Percentiles rank a stretch among this genome's conserved stretches.
phyloP scores from a whole-genome alignment of 1,140 invertebrate species.

The Drosophila nigrodunni region DNA sequence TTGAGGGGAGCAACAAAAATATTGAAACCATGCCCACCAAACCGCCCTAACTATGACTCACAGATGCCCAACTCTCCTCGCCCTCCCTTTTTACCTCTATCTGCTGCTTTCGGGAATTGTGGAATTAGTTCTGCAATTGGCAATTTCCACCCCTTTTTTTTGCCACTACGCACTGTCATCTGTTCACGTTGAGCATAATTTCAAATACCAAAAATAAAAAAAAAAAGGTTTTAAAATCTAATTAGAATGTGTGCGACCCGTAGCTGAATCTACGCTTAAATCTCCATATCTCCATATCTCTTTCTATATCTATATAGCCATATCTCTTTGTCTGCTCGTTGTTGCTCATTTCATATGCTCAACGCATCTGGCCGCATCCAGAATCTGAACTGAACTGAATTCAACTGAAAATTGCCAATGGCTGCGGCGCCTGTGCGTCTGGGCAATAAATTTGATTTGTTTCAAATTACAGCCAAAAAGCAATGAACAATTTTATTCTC shows the following conservation, averaged over 20 bases:
- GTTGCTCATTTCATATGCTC: constrained; percentile 77
- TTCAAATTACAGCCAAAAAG: constrained; percentile 78
- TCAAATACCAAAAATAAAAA: constrained; percentile 61
- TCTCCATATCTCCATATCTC: neutral
- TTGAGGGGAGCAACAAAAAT: constrained; percentile 11
- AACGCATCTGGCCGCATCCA: constrained; percentile 77
- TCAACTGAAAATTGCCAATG: constrained; percentile 70
- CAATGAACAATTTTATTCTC: constrained; percentile 68
- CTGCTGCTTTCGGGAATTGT: constrained; percentile 15
- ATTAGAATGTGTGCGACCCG: constrained; percentile 75
- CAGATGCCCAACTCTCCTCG: constrained; percentile 36
- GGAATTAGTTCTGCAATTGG: constrained; percentile 15
- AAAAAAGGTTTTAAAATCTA: constrained; percentile 69
- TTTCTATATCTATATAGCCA: neutral
- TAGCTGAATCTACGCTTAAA: constrained; percentile 50
- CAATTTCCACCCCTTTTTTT: constrained; percentile 35
- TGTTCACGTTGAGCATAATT: constrained; percentile 62
- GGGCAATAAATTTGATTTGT: constrained; percentile 82
- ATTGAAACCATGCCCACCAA: constrained; percentile 42
- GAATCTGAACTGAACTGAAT: neutral
- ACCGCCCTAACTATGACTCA: constrained; percentile 72
- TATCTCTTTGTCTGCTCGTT: constrained; percentile 11
- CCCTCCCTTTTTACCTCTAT: constrained; percentile 11
- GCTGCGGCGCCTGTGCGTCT: constrained; percentile 71
- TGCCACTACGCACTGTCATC: constrained; percentile 10